These are phyloP conservation scores for Nasonia giraulti DNA, from an alignment of 1,140 invertebrate genomes.

Conservation along the genomic window DNA sequence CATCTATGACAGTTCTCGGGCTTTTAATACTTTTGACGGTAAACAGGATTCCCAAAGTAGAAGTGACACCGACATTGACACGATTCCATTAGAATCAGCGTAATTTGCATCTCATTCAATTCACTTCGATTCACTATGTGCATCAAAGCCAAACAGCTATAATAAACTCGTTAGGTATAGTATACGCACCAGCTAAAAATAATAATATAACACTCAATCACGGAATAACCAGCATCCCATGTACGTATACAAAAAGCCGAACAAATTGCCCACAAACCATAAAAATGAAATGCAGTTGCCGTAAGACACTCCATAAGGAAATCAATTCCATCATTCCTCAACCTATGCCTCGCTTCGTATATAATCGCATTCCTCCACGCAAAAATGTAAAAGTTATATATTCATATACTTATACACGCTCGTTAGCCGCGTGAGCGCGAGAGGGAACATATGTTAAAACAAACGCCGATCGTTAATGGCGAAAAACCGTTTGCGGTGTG, in stretches of 20 bases:
- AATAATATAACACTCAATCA: too few relatives aligned
- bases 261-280: background rate
- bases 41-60: background rate
- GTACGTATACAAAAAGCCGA: background rate
- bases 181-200: too few relatives aligned
- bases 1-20: background rate
- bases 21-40: background rate
- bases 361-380: too few relatives aligned
- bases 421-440: background rate
- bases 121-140: too few relatives aligned
- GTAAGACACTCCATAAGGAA: background rate
- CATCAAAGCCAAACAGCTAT: too few relatives aligned
- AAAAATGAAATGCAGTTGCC: too few relatives aligned
- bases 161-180: too few relatives aligned
- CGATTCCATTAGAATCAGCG: background rate
- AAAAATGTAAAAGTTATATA: background rate
- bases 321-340: background rate
- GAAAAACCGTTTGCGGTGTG: conserved; percentile 10
- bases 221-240: too few relatives aligned
- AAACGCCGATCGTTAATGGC: background rate
- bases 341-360: too few relatives aligned
- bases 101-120: background rate
- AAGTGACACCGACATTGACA: conserved; percentile 12
- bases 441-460: conserved; percentile 11
- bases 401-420: background rate